phyloP scores from a whole-genome alignment of 2,113 vertebrate genomes.

The Meles meles region DNA sequence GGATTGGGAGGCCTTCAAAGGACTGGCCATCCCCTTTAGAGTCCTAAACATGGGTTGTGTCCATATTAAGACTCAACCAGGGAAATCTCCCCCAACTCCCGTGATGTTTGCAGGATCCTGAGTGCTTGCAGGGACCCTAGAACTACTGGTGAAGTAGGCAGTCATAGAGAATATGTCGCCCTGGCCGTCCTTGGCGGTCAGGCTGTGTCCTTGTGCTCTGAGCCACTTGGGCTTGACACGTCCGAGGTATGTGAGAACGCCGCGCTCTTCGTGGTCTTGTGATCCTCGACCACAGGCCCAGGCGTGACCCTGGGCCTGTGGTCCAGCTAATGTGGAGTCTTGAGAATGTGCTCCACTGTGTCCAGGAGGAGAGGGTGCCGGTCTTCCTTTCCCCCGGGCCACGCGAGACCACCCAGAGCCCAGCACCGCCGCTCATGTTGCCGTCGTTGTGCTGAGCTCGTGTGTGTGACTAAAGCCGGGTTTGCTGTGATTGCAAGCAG shows the following conservation, averaged over 20 bases:
- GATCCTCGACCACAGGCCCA: not conserved
- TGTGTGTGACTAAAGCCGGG: rapidly evolving
- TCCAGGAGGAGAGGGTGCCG: rapidly evolving
- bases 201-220: not conserved
- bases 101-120: not conserved
- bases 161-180: not conserved
- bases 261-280: rapidly evolving
- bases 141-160: not conserved
- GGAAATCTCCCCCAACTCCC: not conserved
- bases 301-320: not conserved
- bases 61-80: not conserved
- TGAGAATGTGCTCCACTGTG: rapidly evolving
- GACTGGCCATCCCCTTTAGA: rapidly evolving
- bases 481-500: rapidly evolving
- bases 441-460: rapidly evolving
- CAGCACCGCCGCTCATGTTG: rapidly evolving
- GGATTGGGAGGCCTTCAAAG: not conserved
- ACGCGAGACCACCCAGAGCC: rapidly evolving
- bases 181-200: too few relatives aligned
- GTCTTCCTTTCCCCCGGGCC: not conserved
- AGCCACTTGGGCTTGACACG: not conserved
- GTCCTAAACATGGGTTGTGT: not conserved
- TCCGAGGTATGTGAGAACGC: too few relatives aligned
- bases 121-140: not conserved
- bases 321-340: rapidly evolving